These are phyloP conservation scores for Eretmochelys imbricata DNA, from an alignment of 2,113 vertebrate genomes.

Conservation along the genomic window DNA sequence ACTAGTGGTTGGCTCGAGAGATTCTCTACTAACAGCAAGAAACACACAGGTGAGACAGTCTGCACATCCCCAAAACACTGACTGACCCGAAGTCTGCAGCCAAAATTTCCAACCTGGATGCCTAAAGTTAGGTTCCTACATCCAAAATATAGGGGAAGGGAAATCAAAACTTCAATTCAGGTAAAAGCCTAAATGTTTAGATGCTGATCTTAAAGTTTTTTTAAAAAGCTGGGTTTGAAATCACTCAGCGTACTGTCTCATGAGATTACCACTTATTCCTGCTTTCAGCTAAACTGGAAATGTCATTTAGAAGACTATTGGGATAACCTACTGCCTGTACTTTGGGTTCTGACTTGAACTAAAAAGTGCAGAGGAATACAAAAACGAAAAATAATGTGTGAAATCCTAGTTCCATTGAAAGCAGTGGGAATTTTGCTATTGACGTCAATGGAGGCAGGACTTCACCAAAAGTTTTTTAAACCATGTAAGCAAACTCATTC, in stretches of 20 bases:
- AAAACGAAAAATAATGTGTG: constrained; percentile 19
- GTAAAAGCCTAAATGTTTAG: constrained; percentile 34
- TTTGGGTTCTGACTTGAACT: constrained; percentile 25
- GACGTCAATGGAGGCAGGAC: not conserved
- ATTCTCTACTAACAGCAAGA: constrained; percentile 4
- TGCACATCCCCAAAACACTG: not conserved
- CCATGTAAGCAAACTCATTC: not conserved
- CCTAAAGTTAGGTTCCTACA: not conserved
- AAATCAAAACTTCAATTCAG: constrained; percentile 28
- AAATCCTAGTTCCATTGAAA: not conserved
- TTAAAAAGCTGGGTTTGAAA: constrained; percentile 42
- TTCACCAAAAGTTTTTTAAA: not conserved
- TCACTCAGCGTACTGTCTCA: constrained; percentile 24
- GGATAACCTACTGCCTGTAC: constrained; percentile 45
- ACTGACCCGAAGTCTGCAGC: not conserved
- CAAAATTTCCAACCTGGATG: not conserved
- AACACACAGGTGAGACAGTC: not conserved
- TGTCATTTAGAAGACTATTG: constrained; percentile 52
- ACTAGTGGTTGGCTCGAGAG: not conserved
- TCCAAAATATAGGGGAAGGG: constrained; percentile 18
- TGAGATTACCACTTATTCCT: constrained; percentile 9
- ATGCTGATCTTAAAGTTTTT: not conserved
- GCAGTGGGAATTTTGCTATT: not conserved
- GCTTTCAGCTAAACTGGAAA: constrained; percentile 45
- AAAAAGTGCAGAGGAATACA: constrained; percentile 20